Base-by-base conservation (phyloP, 2,797 vertebrate genomes). In the Phoebastria nigripes region DNA sequence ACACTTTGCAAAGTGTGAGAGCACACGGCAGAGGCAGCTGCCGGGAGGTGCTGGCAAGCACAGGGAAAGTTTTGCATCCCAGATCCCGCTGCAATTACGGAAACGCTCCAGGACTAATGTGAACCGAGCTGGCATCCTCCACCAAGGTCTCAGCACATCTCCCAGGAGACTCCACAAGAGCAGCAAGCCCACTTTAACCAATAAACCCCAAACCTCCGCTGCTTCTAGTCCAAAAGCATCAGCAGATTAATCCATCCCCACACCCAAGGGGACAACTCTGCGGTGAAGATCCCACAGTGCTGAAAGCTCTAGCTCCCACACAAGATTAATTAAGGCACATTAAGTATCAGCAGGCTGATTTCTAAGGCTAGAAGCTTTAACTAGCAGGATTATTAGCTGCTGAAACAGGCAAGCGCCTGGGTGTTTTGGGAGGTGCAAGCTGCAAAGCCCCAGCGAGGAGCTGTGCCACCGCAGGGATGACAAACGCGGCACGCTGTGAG, bases 41-140 rank as follows among this genome's bases (percentile, higher is more conserved):
- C 24, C 8, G 4, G 74, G 62, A 93, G 46, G 62, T 4, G 6
- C 15, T 42, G 56, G n/a, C 51, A 87, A 69, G 31, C 20, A 24
- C 3, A 0, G 19, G 58, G 58, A 17, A 54, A 11, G 17, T 10
- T 69, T 33, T 33, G 22, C 78, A 66, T 22, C 35, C 56, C 41
- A 31, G 24, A 84, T 52, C 54, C 54, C 35, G 11, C 26, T 26
- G 59, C 52, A 69, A 7, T 21, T 9, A 47, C 1, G 5, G 83
- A 59, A 93, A 37, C 1, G 2, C 4, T 25, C 62, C 28, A 18
- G 77, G 24, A 51, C 10, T 21, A 44, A 37, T 0, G 0, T 2
- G 28, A 80, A 31, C 39, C 9, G 8, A 49, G 65, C 29, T 4
- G 16, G 72, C 37, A 52, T 29, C 89, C 54, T 54, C 67, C 41